Base-by-base conservation (phyloP, 1,140 invertebrate species). In the Wasmannia auropunctata region DNA sequence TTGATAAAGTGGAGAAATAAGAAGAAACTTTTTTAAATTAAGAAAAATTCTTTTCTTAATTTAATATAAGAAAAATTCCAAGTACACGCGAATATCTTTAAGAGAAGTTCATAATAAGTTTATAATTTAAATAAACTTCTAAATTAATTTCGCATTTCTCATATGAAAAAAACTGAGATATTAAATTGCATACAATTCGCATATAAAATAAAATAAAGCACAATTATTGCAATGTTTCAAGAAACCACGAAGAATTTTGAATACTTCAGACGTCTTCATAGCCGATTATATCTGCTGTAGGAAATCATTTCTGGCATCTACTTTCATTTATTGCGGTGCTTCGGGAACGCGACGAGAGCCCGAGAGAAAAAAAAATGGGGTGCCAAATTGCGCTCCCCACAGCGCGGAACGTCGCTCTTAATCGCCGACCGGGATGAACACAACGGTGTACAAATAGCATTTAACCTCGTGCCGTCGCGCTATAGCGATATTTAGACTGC, bases 371-470 rank as follows among this genome's bases (percentile, higher is more conserved):
- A 54, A 3, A 22, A 65, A 16, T n/a, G 40, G 31, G 14, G 7
- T 22, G 22, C 31, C 49, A 40, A 51, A 54, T 80, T 67, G 43
- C 22, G 16, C 25, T 72, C 31, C 5, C 25, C 16, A n/a, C 7
- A 28, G 11, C 25, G 16, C 28, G 40, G 6, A 51, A 37, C 22
- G 43, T 49, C 43, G 31, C 76, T 25, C 76, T 67, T 67, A 67
- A 80, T 80, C 76, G 62, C 10, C 43, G 14, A 67, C 37, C 16
- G 14, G 43, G 62, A 69, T 67, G 43, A 69, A 80, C 62, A 37
- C 22, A 69, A 80, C 16, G 31, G 43, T 80, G 22, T 67, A 69
- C 76, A 80, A 80, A 80, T 69, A 56, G 11, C 62, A 22, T 80
- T 80, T 77, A 80, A 22, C 40, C 28, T 49, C 40, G 11, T 2